Percentiles rank a stretch among this genome's conserved stretches.
These are phyloP conservation scores for Choloepus hoffmanni DNA, from an alignment of 2,113 vertebrate genomes.

Conservation along the genomic window DNA sequence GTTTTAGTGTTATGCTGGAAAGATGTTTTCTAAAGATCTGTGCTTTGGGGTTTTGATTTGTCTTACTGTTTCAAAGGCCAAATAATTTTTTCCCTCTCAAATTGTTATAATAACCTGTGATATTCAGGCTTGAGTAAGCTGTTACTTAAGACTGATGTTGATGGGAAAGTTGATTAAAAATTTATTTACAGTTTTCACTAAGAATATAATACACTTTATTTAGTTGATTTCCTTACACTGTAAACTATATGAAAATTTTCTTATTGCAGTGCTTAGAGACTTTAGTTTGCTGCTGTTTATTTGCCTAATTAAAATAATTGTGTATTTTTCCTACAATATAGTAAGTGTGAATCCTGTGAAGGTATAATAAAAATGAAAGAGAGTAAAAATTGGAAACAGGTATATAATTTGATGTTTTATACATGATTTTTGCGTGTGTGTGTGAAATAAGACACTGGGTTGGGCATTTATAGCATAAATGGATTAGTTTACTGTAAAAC, in stretches of 20 bases:
- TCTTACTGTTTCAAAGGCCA: conserved; percentile 53
- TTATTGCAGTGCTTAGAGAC: neutral
- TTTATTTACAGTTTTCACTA: conserved; percentile 52
- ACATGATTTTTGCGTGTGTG: neutral
- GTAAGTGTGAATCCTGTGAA: neutral
- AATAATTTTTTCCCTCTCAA: neutral
- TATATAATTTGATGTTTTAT: neutral
- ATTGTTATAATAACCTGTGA: conserved; percentile 6
- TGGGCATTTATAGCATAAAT: neutral
- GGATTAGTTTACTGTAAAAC: conserved; percentile 34
- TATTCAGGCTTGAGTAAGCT: conserved; percentile 5
- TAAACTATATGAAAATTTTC: conserved; percentile 9
- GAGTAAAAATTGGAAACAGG: conserved; percentile 18
- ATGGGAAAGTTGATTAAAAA: conserved; percentile 17
- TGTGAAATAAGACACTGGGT: neutral
- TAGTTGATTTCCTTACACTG: conserved; percentile 2
- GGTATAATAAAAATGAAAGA: neutral
- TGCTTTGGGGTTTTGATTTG: conserved; percentile 44
- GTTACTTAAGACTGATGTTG: neutral
- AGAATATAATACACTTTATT: conserved; percentile 42
- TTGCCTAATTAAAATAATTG: conserved; percentile 39
- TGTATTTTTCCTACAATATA: neutral
- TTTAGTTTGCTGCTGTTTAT: conserved; percentile 34
- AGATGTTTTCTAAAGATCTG: conserved; percentile 49
- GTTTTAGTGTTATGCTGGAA: conserved; percentile 44